Percentiles rank a stretch among this genome's conserved stretches.
Evolutionary conservation across 2,888 invertebrate genomes (phyloP).

Genomic region (Phoenoteleia sp.): DNA sequence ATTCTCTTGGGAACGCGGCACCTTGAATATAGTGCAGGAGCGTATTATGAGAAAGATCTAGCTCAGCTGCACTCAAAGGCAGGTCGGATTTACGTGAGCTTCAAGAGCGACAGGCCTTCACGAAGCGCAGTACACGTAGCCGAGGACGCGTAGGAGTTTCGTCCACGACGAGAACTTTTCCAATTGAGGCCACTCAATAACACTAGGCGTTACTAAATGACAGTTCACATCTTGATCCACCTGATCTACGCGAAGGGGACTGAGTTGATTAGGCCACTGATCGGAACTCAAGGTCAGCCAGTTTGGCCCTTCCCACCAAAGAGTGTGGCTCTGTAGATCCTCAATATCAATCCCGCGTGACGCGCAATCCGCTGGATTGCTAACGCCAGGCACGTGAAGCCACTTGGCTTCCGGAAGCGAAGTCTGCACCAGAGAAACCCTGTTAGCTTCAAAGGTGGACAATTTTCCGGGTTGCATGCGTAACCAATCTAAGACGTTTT

Average conservation of each 20-base stretch:
- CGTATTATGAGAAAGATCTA: neutral
- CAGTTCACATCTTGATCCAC: neutral
- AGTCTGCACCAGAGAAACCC: neutral
- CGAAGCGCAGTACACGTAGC: slow-evolving; percentile 1
- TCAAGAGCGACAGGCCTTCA: neutral
- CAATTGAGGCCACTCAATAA: neutral
- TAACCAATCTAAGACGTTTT: neutral
- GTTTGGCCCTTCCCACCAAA: neutral
- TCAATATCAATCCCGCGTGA: neutral
- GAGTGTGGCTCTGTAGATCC: neutral
- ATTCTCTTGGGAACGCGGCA: neutral
- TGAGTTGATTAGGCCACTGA: neutral
- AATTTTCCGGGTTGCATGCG: neutral
- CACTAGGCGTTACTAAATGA: neutral
- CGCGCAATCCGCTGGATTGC: too few relatives aligned
- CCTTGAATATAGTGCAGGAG: neutral
- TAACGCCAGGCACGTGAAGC: neutral
- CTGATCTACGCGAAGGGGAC: neutral
- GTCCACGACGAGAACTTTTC: slow-evolving; percentile 9
- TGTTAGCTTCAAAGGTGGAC: neutral
- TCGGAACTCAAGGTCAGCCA: neutral
- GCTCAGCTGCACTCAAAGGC: neutral
- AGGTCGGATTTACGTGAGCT: neutral
- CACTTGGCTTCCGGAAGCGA: neutral
- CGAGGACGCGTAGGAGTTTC: neutral